Conservation (phyloP, 2,888 invertebrate genomes). For the Leptinotarsa juncta region DNA sequence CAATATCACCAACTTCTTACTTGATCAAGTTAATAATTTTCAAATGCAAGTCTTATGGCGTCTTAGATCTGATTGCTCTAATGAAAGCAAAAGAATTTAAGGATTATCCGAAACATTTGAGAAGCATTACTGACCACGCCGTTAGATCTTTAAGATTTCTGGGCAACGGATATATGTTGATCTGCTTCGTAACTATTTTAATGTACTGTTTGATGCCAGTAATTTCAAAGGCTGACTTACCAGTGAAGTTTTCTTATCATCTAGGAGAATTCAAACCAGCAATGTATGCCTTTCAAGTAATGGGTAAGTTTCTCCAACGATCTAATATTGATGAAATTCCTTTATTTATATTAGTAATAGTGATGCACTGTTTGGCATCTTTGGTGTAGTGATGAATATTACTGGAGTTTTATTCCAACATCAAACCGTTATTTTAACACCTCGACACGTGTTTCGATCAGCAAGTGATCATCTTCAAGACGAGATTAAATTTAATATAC, state of each 20-base stretch:
- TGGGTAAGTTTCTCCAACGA: background rate
- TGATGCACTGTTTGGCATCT: no score
- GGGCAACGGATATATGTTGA: slow-evolving; percentile 22
- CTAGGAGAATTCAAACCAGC: slow-evolving; percentile 26
- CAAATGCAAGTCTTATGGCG: background rate
- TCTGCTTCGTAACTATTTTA: slow-evolving; percentile 16
- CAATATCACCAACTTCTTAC: slow-evolving; percentile 27
- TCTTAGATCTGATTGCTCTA: background rate
- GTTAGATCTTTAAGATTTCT: slow-evolving; percentile 15
- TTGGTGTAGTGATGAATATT: no score
- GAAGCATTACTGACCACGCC: slow-evolving; percentile 1
- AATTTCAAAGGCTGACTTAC: slow-evolving; percentile 15
- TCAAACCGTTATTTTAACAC: no score
- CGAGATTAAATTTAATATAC: no score
- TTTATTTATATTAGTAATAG: no score
- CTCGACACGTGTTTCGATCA: no score
- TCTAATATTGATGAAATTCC: background rate
- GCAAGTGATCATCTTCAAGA: no score
- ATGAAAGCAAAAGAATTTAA: slow-evolving; percentile 24
- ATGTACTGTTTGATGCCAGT: slow-evolving; percentile 27
- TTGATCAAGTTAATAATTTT: slow-evolving; percentile 27
- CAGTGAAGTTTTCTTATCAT: slow-evolving; percentile 35
- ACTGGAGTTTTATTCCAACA: no score
- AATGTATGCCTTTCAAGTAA: slow-evolving; percentile 26
- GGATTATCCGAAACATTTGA: slow-evolving; percentile 19